Evolutionary conservation across 2,888 invertebrate genomes (phyloP), one percentile per base, ranked within the genome.

Genomic region (Seira ritae): DNA sequence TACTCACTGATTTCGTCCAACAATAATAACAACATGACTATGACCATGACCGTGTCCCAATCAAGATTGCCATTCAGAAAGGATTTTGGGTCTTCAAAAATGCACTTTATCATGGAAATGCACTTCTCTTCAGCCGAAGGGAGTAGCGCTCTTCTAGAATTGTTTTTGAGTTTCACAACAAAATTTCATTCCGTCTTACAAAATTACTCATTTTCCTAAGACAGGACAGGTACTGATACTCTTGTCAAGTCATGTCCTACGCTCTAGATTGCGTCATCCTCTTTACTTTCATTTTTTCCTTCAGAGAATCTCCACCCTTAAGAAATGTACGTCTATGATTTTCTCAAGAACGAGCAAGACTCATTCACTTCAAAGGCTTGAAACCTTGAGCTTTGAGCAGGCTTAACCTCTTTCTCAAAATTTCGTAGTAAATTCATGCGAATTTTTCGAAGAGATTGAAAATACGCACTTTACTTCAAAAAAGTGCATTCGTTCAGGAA

Each of bases 41-140:
- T 20, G n/a, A 20, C 22, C 62, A 62, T 20, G n/a, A 20, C 22
- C 62, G 20, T 76, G 76, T 37, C 76, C 76, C 46, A 67, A 76
- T 76, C 68, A 76, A 23, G 0, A 20, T 55, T 17, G 15, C 31
- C 8, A 31, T 8, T 8, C 3, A 50, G 3, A 50, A 50, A 50
- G 1, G 31, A 31, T 31, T 31, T 31, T 31, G 8, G 31, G 50
- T 50, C 50, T n/a, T 50, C 50, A 50, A 15, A 12, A 50, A 50
- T 50, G 50, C 31, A 50, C 50, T 50, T 50, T 15, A 50, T 50
- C 50, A 50, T 50, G 50, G 50, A 50, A 50, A 50, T 50, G 50
- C 50, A 50, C 6, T n/a, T 50, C 50, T n/a, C n/a, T n/a, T n/a
- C n/a, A n/a, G n/a, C n/a, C n/a, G n/a, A n/a, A n/a, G n/a, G n/a